Evolutionary conservation across 2,797 vertebrate species (phyloP).

Genomic region (Picus viridis): DNA sequence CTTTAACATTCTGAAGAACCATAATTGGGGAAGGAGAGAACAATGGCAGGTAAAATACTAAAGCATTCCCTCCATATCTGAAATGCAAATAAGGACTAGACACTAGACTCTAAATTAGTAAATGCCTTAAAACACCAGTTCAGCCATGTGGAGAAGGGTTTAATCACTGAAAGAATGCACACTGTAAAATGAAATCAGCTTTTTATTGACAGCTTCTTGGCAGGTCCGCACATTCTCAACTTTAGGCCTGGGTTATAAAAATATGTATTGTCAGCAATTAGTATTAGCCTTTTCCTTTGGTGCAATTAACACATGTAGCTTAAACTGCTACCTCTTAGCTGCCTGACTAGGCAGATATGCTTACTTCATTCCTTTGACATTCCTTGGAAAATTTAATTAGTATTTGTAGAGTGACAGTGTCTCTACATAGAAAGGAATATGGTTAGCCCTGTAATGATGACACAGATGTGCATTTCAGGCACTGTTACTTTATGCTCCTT

Average conservation of each 20-base stretch:
- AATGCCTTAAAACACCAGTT: background rate
- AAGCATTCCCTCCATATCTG: background rate
- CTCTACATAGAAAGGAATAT: background rate
- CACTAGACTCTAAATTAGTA: background rate
- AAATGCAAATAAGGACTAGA: conserved; percentile 23
- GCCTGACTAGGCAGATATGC: background rate
- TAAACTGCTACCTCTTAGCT: background rate
- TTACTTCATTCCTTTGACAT: background rate
- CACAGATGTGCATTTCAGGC: background rate
- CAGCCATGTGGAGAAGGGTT: background rate
- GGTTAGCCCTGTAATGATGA: background rate
- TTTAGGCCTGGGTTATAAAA: conserved; percentile 1
- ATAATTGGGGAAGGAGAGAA: background rate
- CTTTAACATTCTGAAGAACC: background rate
- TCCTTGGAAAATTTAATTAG: background rate
- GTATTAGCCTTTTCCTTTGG: background rate
- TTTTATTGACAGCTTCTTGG: conserved; percentile 15
- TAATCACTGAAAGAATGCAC: conserved; percentile 16
- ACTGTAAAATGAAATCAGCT: background rate
- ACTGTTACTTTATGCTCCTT: background rate
- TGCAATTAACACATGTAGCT: background rate
- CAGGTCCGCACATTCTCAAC: background rate
- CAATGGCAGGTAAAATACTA: background rate
- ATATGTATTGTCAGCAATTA: background rate
- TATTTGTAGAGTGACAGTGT: background rate